Evolutionary conservation across 2,888 invertebrate genomes (phyloP).

Genomic region (Nephrotoma appendiculata): DNA sequence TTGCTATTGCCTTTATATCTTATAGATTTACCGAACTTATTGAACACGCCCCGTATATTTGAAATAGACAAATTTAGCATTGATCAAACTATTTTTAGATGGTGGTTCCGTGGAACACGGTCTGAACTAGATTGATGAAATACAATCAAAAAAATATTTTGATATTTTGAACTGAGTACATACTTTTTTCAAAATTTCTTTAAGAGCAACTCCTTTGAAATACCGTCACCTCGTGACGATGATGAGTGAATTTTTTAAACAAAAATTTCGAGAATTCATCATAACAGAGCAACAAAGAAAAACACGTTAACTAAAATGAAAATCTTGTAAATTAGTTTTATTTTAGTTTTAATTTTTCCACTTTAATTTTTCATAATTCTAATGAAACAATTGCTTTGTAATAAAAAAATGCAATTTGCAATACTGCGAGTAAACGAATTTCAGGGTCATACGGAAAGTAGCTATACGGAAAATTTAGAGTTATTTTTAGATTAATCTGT

Average conservation of each 20-base stretch:
- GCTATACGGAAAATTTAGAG: neutral
- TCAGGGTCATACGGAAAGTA: neutral
- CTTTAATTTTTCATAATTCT: neutral
- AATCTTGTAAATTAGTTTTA: neutral
- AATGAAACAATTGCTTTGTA: neutral
- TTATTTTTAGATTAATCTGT: neutral
- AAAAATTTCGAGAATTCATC: neutral
- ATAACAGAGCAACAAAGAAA: neutral
- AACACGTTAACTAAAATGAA: neutral
- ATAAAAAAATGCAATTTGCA: neutral
- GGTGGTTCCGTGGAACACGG: too few species aligned
- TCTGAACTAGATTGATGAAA: too few species aligned
- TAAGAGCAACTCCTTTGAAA: too few species aligned
- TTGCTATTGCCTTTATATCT: too few species aligned
- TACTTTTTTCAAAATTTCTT: too few species aligned
- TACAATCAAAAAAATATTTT: too few species aligned
- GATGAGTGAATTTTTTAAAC: neutral
- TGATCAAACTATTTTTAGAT: too few species aligned
- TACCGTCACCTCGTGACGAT: neutral
- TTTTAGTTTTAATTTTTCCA: neutral
- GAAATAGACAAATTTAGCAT: too few species aligned
- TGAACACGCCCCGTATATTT: too few species aligned
- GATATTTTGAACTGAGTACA: too few species aligned
- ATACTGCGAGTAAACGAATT: neutral
- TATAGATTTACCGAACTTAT: too few species aligned